phyloP scores from a whole-genome alignment of 2,113 vertebrate species.

The Festucalex cinctus region DNA sequence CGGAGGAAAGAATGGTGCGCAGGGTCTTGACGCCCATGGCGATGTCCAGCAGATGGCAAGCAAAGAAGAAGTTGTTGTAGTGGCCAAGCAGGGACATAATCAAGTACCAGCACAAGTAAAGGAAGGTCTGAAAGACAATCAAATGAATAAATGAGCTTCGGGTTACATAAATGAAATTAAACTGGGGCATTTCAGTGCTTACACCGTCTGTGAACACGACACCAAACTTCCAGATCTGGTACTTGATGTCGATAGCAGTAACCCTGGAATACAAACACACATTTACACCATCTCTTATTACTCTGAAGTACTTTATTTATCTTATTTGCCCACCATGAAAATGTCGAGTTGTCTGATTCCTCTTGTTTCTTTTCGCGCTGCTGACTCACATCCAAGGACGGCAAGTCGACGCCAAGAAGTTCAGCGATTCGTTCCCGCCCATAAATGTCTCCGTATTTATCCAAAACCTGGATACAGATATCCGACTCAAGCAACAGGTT shows the following conservation, averaged over 20 bases:
- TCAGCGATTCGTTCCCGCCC: conserved; percentile 87
- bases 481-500: background rate
- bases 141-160: background rate
- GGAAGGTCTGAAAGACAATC: conserved; percentile 77
- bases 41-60: conserved; percentile 87
- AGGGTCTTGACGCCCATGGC: conserved; percentile 92
- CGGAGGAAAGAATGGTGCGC: conserved; percentile 88
- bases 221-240: conserved; percentile 94
- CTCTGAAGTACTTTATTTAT: background rate
- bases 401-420: conserved; percentile 87
- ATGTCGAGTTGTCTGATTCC: conserved; percentile 80
- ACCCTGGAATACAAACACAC: conserved; percentile 62
- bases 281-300: background rate
- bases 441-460: conserved; percentile 91
- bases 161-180: background rate
- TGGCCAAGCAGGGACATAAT: conserved; percentile 90
- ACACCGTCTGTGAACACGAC: conserved; percentile 91
- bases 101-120: conserved; percentile 88
- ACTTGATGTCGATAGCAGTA: conserved; percentile 85
- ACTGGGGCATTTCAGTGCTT: conserved; percentile 48
- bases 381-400: conserved; percentile 85
- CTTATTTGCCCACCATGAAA: conserved; percentile 74
- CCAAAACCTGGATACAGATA: conserved; percentile 75
- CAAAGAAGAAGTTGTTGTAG: conserved; percentile 94
- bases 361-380: conserved; percentile 81